Base-by-base conservation (phyloP, 2,797 vertebrate genomes). In the Cottoperca gobio region DNA sequence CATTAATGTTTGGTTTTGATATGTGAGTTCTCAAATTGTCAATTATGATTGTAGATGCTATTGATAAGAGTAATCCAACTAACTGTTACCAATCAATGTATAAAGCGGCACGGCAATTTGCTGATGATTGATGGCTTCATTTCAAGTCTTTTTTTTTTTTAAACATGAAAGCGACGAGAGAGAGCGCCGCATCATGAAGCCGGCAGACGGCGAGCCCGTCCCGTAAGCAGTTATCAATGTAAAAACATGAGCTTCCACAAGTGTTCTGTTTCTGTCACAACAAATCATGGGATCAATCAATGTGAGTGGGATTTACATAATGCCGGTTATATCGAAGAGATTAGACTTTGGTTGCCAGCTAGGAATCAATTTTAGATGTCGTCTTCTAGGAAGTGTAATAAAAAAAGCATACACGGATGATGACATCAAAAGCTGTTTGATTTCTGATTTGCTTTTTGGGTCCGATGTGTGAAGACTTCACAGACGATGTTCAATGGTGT, bases 181-280 rank as follows among this genome's bases (percentile, higher is more conserved):
- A 59, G 58, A 68, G 57, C 4, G 42, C 62, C 73, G 71, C 68
- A 65, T 84, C 67, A 70, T 68, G 63, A 57, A 82, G 73, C 65
- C 54, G 24, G 45, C 53, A 52, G 14, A 33, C 31, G 33, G 31
- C 0, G 19, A 78, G 76, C 81, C 62, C 45, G 63, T 73, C 70
- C 78, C 67, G 73, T 28, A 59, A 67, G 54, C 68, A 46, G 64
- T 83, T 86, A 83, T 84, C 45, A 45, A 81, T 79, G 85, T 85
- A 79, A 84, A 59, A 86, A 83, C 77, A 73, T 16, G 37, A 71
- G 81, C 80, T 72, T 76, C 77, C 73, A 73, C 17, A 8, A 62
- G 81, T 83, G 85, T 58, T 81, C 73, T 75, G 37, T n/a, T 70
- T 83, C 70, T 88, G 91, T 90, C 91, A 90, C 70, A 90, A 86